Evolutionary conservation across 2,888 invertebrate species (phyloP), one percentile per base, ranked within the genome.

Genomic region (Sinohyriopsis cumingii): DNA sequence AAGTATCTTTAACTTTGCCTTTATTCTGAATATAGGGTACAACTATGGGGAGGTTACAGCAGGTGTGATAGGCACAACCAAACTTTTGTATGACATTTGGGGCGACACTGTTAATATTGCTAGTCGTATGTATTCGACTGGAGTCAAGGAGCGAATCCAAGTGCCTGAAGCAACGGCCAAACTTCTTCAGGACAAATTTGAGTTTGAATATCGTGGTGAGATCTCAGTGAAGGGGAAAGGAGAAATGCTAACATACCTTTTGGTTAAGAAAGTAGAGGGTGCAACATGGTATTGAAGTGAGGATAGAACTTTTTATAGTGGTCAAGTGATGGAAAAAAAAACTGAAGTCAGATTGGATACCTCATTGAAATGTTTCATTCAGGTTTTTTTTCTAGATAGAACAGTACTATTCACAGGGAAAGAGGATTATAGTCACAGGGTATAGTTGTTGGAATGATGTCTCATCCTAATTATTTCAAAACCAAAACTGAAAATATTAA

Each of bases 81-180:
- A 98, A 88, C 91, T 99, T 73, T 96, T 96, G 89, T 99, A 98
- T 85, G 98, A 98, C 89, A 98, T 98, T 83, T 99, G 98, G 98
- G 98, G 98, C 0, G 98, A 99, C 89, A 96, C 98, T 0, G 98
- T 99, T 0, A 99, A 99, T 89, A 97, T 98, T 71, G 96, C 98
- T 0, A 96, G 96, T 12, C 92, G 98, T 67, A 99, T 99, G 99
- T 98, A 99, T 90, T 96, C 96, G 0, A 98, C 98, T 0, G 98
- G 98, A 0, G 94, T 97, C 18, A 93, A 94, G 5, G 95, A 96
- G 71, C 92, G 94, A 64, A 95, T 97, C 79, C 91, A 91, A 82
- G 91, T 91, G 55, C 89, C 90, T 6, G 87, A 90, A 70, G 82
- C 84, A 9, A 83, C 86, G 5, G 87, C 86, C 0, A 79, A 93